A percentile compares a stretch with the other conserved stretches of the same genome.
phyloP scores from a whole-genome alignment of 2,888 invertebrate species.

The Pseudanteris insignis region DNA sequence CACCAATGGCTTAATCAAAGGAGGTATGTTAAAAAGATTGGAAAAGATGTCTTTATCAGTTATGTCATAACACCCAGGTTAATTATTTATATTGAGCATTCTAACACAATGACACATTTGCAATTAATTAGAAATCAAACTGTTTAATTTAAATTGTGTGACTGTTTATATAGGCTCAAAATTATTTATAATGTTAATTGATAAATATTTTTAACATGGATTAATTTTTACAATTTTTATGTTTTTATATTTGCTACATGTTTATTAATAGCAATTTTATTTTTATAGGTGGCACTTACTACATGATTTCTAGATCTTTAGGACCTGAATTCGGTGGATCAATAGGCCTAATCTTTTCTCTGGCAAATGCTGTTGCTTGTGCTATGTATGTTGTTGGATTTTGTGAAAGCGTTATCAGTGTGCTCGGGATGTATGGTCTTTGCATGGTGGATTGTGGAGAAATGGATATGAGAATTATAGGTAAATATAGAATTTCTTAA shows the following conservation, averaged over 20 bases:
- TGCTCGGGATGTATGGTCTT: constrained; percentile 70
- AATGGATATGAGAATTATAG: constrained; percentile 67
- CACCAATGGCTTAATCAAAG: constrained; percentile 97
- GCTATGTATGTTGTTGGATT: constrained; percentile 99
- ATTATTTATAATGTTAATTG: too few species aligned
- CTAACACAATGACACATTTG: too few species aligned
- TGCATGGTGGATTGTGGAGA: constrained; percentile 75
- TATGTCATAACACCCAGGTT: constrained; percentile 7
- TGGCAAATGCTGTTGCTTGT: constrained; percentile 96
- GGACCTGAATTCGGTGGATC: constrained; percentile 98
- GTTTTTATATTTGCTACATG: too few species aligned
- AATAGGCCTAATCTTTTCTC: constrained; percentile 93
- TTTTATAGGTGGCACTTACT: constrained; percentile 90
- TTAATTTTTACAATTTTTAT: too few species aligned
- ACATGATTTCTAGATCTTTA: constrained; percentile 95
- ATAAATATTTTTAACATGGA: too few species aligned
- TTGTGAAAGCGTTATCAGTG: constrained; percentile 85
- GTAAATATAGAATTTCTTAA: constrained; percentile 49
- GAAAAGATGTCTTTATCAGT: constrained; percentile 12
- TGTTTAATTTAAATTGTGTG: too few species aligned
- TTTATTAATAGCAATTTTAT: too few species aligned
- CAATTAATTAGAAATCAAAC: too few species aligned
- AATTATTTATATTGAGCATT: too few species aligned
- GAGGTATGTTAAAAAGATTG: constrained; percentile 72
- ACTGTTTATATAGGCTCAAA: too few species aligned